Evolutionary conservation across 2,113 vertebrate genomes (phyloP), one percentile per base, ranked within the genome.

Genomic region (Carassius gibelio): DNA sequence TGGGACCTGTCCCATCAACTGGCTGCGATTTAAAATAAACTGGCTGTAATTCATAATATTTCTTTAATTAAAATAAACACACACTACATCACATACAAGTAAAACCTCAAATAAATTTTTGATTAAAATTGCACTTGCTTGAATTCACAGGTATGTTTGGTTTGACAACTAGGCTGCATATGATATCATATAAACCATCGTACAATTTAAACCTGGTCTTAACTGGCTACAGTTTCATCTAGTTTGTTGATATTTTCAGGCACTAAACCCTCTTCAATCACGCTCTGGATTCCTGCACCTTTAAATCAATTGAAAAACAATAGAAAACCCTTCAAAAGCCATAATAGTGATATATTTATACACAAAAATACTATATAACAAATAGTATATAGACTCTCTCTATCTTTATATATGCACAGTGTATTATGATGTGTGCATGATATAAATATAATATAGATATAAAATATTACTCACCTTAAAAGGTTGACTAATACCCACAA

Each of bases 401-500:
- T 55, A 15, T 55, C 52, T 13, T 19, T 19, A 55, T 55, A 55
- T 7, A 55, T 55, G 15, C 17, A 55, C 52, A 17, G 30, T 30
- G 42, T 59, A 59, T 19, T 59, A 8, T 59, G 17, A 71, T 21
- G 34, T 10, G 10, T 38, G 66, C 36, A 81, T 8, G 13, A 75
- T n/a, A n/a, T n/a, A n/a, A n/a, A n/a, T n/a, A n/a, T n/a, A 34
- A 19, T 52, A 38, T 4, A 19, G 1, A 36, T 50, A 23, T 1
- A 36, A 15, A 52, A 57, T 48, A 34, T 21, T 15, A 83, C 90
- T 92, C 80, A 99, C 98, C 96, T 95, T 95, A 88, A 99, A 99
- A 36, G 96, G 93, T 42, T 94, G 90, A 88, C 97, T 99, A 82
- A 99, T 91, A 26, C 98, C 98, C 90, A 96, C 95, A 88, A 99